phyloP scores from a whole-genome alignment of 2,888 invertebrate genomes.

The Pemphredon lugubris region DNA sequence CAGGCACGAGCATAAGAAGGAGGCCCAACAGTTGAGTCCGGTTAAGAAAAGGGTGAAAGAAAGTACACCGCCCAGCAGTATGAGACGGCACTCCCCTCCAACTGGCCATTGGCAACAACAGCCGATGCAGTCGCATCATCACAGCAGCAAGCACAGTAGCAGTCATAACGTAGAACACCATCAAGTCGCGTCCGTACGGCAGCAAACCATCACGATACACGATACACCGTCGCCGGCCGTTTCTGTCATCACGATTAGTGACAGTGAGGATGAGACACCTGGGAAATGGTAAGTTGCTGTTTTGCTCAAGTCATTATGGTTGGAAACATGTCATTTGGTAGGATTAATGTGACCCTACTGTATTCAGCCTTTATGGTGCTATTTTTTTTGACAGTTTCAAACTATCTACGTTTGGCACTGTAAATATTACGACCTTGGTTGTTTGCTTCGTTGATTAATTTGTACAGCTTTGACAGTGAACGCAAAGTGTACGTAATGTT shows the following conservation, averaged over 20 bases:
- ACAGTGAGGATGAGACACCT: constrained; percentile 93
- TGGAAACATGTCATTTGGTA: constrained; percentile 5
- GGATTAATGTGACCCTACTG: too few relatives aligned
- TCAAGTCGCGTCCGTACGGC: constrained; percentile 81
- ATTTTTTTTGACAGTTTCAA: constrained; percentile 5
- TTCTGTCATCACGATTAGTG: constrained; percentile 97
- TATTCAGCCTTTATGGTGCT: too few relatives aligned
- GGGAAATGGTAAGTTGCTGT: constrained; percentile 78
- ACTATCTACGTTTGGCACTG: too few relatives aligned
- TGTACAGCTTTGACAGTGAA: not conserved
- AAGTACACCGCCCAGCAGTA: constrained; percentile 90
- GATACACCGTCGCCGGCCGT: constrained; percentile 97
- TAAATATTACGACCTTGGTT: not conserved
- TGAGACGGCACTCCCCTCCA: constrained; percentile 78
- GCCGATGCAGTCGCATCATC: constrained; percentile 70
- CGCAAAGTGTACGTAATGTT: not conserved
- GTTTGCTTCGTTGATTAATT: constrained; percentile 15
- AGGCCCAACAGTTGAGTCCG: constrained; percentile 94
- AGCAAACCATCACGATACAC: constrained; percentile 96
- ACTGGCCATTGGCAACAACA: constrained; percentile 80
- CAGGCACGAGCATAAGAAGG: constrained; percentile 88
- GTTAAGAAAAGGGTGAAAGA: constrained; percentile 99
- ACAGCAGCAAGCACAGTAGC: constrained; percentile 68
- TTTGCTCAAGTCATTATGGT: not conserved
- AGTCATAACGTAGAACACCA: constrained; percentile 75